Percentiles rank a stretch among this genome's conserved stretches.
These are phyloP conservation scores for Parasteatoda lunata DNA, from an alignment of 2,888 invertebrate species.

Conservation along the genomic window DNA sequence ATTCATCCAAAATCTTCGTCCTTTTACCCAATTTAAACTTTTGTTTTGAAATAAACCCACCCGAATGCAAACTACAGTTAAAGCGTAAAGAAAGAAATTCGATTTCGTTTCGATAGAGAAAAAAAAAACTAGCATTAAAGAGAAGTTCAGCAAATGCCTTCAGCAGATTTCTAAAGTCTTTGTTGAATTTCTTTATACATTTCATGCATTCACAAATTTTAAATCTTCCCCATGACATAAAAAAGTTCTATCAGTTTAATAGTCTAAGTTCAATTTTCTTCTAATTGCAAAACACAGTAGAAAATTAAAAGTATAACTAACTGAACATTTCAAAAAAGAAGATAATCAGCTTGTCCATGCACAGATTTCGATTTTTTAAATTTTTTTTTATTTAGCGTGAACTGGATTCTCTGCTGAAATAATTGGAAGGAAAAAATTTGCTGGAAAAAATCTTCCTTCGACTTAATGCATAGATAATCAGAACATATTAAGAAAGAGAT, in stretches of 20 bases:
- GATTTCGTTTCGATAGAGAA: not conserved
- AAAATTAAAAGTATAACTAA: slow-evolving; percentile 48
- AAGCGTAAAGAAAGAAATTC: not conserved
- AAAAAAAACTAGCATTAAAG: not conserved
- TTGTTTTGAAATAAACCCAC: slow-evolving; percentile 32
- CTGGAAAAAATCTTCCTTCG: too few species aligned
- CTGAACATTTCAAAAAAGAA: not conserved
- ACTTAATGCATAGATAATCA: too few species aligned
- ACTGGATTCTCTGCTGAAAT: too few species aligned
- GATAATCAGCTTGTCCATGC: too few species aligned
- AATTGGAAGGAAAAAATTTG: too few species aligned
- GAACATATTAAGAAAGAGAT: too few species aligned
- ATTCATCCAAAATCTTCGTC: not conserved
- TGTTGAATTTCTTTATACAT: not conserved
- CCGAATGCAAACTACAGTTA: not conserved
- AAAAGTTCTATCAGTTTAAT: slow-evolving; percentile 42
- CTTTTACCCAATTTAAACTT: slow-evolving; percentile 42
- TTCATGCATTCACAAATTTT: slow-evolving; percentile 2
- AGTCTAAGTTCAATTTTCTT: slow-evolving; percentile 53
- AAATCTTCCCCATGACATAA: not conserved
- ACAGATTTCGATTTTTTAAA: too few species aligned
- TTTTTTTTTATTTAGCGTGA: too few species aligned
- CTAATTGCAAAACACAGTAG: slow-evolving; percentile 48
- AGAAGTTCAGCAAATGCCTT: not conserved
- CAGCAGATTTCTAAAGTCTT: not conserved